Evolutionary conservation across 2,113 vertebrate species (phyloP).

Genomic region (Oreochromis niloticus): DNA sequence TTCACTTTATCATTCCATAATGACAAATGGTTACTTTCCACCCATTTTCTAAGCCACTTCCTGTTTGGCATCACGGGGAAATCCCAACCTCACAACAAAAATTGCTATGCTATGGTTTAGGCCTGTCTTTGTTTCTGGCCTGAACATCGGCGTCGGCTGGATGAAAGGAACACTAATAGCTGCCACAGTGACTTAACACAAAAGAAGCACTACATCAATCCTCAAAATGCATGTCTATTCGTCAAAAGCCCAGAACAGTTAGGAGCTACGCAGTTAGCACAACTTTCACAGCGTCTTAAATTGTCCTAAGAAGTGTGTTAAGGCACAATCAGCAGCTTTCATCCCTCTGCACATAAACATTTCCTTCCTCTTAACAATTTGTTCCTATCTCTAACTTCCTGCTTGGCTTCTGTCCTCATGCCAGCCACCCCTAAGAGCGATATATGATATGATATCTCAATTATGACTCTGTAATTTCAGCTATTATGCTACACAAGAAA

Average conservation of each 20-base stretch:
- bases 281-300: conserved; percentile 7
- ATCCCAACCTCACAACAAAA: background rate
- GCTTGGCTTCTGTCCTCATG: conserved; percentile 55
- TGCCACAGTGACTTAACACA: background rate
- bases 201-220: background rate
- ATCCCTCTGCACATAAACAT: conserved; percentile 69
- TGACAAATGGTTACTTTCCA: background rate
- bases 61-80: background rate
- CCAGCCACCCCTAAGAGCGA: conserved; percentile 43
- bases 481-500: conserved; percentile 35
- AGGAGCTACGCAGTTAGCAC: background rate
- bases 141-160: background rate
- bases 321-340: conserved; percentile 52
- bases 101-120: background rate
- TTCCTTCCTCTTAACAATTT: conserved; percentile 76
- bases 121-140: background rate
- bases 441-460: conserved; percentile 64
- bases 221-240: background rate
- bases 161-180: background rate
- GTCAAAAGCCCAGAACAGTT: background rate
- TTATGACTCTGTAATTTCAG: conserved; percentile 64
- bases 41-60: background rate
- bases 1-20: background rate
- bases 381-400: conserved; percentile 70
- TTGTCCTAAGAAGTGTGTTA: conserved; percentile 25